These are phyloP conservation scores for Argyresthia goedartella DNA, from an alignment of 2,888 invertebrate species.

Conservation along the genomic window DNA sequence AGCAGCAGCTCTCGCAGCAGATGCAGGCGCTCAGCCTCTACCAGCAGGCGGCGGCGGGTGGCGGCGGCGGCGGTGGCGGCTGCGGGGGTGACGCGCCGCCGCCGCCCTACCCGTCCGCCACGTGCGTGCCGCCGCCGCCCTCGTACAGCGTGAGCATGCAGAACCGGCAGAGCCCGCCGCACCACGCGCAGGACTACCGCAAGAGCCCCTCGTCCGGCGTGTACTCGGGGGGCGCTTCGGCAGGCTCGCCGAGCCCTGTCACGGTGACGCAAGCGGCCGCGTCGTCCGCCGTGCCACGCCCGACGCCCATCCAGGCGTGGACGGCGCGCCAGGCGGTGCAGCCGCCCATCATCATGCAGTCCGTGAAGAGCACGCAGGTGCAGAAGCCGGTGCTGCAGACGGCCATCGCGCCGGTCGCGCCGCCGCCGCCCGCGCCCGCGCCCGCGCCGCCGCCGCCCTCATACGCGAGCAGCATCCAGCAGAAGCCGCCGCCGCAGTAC, in stretches of 20 bases:
- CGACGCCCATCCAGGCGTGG: slow-evolving; percentile 88
- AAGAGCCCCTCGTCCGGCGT: slow-evolving; percentile 90
- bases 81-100: slow-evolving; percentile 75
- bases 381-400: slow-evolving; percentile 96
- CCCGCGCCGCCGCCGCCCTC: slow-evolving; percentile 88
- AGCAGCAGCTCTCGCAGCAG: slow-evolving; percentile 89
- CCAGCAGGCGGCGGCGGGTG: no score
- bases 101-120: slow-evolving; percentile 77
- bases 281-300: slow-evolving; percentile 78
- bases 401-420: slow-evolving; percentile 91
- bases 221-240: slow-evolving; percentile 85
- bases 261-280: no score
- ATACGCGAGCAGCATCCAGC: slow-evolving; percentile 84
- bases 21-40: slow-evolving; percentile 88
- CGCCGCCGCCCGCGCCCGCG: slow-evolving; percentile 64
- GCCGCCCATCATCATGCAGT: slow-evolving; percentile 96
- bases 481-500: slow-evolving; percentile 74
- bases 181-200: slow-evolving; percentile 84
- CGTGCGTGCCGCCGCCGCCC: slow-evolving; percentile 80
- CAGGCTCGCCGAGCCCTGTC: slow-evolving; percentile 81
- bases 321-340: slow-evolving; percentile 90
- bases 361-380: slow-evolving; percentile 95
- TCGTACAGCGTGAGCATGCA: slow-evolving; percentile 90
- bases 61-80: no score
- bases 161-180: slow-evolving; percentile 88